phyloP scores from a whole-genome alignment of 2,113 vertebrate species.

The Recurvirostra avosetta region DNA sequence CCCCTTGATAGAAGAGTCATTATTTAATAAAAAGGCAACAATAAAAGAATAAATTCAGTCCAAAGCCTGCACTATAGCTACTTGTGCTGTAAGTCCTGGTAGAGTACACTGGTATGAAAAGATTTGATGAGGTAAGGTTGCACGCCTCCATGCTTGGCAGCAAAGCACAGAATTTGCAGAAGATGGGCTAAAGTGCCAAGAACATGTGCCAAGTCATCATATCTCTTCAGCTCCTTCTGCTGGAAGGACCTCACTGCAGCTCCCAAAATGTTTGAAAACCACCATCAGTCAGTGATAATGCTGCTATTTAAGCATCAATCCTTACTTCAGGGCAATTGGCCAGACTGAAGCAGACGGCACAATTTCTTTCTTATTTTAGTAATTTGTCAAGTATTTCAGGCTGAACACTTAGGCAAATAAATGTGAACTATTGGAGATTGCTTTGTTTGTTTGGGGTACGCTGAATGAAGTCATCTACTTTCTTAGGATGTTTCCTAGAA shows the following conservation, averaged over 20 bases:
- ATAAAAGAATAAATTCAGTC: neutral
- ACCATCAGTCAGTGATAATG: neutral
- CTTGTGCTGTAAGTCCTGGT: neutral
- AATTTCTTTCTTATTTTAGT: slow-evolving; percentile 41
- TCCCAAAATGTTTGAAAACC: neutral
- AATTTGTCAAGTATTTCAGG: slow-evolving; percentile 13
- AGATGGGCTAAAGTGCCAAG: neutral
- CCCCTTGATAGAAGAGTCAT: neutral
- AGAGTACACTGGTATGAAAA: neutral
- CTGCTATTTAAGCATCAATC: slow-evolving; percentile 2
- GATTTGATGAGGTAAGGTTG: neutral
- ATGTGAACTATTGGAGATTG: neutral
- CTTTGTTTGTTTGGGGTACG: slow-evolving; percentile 14
- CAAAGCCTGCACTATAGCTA: neutral
- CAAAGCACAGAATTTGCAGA: neutral
- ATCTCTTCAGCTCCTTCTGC: neutral
- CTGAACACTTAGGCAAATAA: neutral
- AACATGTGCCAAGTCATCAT: neutral
- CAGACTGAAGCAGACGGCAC: neutral
- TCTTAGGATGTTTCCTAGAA: neutral
- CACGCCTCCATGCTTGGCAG: neutral
- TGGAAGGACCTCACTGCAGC: neutral
- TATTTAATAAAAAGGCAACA: neutral
- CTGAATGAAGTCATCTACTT: neutral
- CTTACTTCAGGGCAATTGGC: slow-evolving; percentile 21